Evolutionary conservation across 2,113 vertebrate species (phyloP), one percentile per base, ranked within the genome.

Genomic region (Nothocercus nigrocapillus): DNA sequence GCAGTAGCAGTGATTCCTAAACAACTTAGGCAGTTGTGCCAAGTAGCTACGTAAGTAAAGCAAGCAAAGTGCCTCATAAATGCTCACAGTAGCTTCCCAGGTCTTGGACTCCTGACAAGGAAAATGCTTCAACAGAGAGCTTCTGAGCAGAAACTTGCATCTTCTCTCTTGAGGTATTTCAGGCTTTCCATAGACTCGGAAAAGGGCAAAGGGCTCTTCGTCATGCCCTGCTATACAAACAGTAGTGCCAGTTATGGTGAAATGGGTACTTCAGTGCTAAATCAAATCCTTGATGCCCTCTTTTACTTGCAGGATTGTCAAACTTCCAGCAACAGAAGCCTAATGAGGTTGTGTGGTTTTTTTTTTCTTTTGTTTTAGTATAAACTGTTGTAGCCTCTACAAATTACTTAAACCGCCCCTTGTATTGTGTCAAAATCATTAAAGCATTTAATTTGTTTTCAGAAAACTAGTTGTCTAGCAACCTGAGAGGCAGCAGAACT

Each of bases 181-280:
- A 54, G 3, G 40, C 18, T 9, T 64, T 58, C 44, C 27, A 1
- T 53, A 40, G 67, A 58, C 24, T 59, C 53, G 58, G 36, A 53
- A 28, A 53, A 34, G 27, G 27, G 44, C 47, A 47, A 66, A 61
- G 30, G 34, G 22, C 6, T 47, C 15, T 69, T 34, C 67, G 45
- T 34, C 10, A 9, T 13, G 9, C 9, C 22, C 4, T 3, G 32
- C 27, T 34, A 47, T 7, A 16, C 11, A 19, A 8, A 11, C 0
- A 13, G 13, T 19, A 64, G 30, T 36, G 28, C 27, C 64, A 10
- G 38, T 28, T 24, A 25, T 13, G 32, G 18, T 2, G 24, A 40
- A 51, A 84, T 6, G 4, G n/a, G 21, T 42, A 54, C 24, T 49
- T 69, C 36, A 40, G 4, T 30, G 21, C 38, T 28, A 40, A 59